These are phyloP conservation scores for Apis laboriosa DNA, from an alignment of 1,140 invertebrate genomes.

Conservation along the genomic window DNA sequence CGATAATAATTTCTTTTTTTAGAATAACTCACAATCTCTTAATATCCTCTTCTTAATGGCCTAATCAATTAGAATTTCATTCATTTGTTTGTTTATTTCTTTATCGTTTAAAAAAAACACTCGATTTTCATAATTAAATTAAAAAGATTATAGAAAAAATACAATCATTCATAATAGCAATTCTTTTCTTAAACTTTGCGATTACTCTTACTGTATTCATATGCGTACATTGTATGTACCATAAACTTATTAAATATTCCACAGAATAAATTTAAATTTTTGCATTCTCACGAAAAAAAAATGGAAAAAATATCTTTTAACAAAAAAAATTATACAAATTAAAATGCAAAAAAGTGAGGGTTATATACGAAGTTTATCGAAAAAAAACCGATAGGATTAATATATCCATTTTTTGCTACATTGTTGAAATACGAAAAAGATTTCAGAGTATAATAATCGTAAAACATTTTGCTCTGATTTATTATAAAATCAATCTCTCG, in stretches of 20 bases:
- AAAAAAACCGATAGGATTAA: background rate
- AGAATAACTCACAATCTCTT: too few relatives aligned
- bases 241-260: background rate
- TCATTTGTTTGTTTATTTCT: background rate
- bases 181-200: background rate
- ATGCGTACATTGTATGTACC: background rate
- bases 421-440: background rate
- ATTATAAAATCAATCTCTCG: conserved; percentile 13
- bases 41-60: conserved; percentile 3
- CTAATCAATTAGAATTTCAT: background rate
- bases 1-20: background rate
- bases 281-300: background rate
- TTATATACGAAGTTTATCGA: background rate
- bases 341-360: background rate
- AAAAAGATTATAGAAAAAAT: background rate
- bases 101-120: background rate
- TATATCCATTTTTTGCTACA: conserved; percentile 12
- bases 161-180: background rate
- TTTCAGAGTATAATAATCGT: background rate
- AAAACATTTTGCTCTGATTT: conserved; percentile 35
- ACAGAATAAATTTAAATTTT: background rate
- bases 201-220: background rate
- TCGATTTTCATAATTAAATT: background rate
- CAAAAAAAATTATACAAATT: background rate
- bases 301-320: background rate